A percentile compares a stretch with the other conserved stretches of the same genome.
Evolutionary conservation across 2,888 invertebrate species (phyloP).

Genomic region (Watsonalla cultraria): DNA sequence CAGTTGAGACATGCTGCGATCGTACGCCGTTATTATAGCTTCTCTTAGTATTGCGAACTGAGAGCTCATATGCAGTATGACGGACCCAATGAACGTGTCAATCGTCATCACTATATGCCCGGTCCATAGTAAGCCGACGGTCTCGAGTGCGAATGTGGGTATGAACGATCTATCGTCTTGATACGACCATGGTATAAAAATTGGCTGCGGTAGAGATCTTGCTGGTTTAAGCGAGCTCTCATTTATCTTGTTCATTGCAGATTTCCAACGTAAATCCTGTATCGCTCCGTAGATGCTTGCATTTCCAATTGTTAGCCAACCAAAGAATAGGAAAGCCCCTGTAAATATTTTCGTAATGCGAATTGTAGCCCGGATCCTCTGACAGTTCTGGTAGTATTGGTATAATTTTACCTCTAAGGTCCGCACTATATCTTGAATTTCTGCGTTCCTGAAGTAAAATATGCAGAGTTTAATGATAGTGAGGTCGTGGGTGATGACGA

Average conservation of each 20-base stretch:
- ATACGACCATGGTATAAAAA: conserved; percentile 70
- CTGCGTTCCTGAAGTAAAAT: conserved; percentile 61
- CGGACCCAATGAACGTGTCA: conserved; percentile 66
- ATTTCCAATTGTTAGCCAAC: conserved; percentile 67
- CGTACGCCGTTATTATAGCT: conserved; percentile 56
- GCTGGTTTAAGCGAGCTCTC: conserved; percentile 36
- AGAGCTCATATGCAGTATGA: conserved; percentile 66
- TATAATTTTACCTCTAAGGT: conserved; percentile 57
- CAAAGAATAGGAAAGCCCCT: conserved; percentile 58
- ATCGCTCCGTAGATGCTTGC: conserved; percentile 58
- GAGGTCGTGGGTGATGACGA: conserved; percentile 68
- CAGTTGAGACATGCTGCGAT: conserved; percentile 48
- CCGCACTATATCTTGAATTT: conserved; percentile 59
- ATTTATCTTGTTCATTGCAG: conserved; percentile 42
- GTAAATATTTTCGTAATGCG: conserved; percentile 52
- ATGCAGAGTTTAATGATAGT: conserved; percentile 65
- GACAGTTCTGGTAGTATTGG: conserved; percentile 57
- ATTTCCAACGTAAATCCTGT: conserved; percentile 60
- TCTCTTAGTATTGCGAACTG: conserved; percentile 61
- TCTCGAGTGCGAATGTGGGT: conserved; percentile 58
- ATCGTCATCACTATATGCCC: conserved; percentile 71
- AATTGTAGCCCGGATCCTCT: conserved; percentile 45
- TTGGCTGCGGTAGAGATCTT: conserved; percentile 63
- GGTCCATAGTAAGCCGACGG: conserved; percentile 65
- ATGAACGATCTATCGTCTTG: conserved; percentile 53